Base-by-base conservation (phyloP, 1,140 invertebrate species). In the Meloidogyne chitwoodi region DNA sequence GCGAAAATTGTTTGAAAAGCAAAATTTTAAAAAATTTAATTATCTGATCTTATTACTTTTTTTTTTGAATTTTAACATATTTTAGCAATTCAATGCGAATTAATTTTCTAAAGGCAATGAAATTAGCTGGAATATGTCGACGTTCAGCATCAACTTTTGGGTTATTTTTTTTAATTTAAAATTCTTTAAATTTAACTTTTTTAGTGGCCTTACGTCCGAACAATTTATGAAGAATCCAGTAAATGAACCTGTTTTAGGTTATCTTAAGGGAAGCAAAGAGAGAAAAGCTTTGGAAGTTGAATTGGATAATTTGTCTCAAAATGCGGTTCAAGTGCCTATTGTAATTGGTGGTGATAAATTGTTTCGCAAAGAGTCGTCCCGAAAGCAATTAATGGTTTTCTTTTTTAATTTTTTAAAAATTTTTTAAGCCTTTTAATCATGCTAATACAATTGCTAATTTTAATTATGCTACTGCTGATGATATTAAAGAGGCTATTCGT, bases 251-350 rank as follows among this genome's bases (percentile, higher is more conserved):
- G 82, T 90, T 78, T 80, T 88, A 12, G 88, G 84, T 5, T 99
- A 97, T 88, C 89, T 92, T 64, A 92, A 92, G 77, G 93, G 93
- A 12, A 94, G 93, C 66, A 88, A 90, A 63, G 95, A 99, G 88
- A 91, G 94, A 66, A 88, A 89, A 70, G 91, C 92, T 70, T 87
- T 98, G 14, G 91, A 93, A 82, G 89, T 90, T 68, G 91, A 91
- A 64, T 87, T 99, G 4, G 89, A 92, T 77, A 88, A 91, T 24
- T 74, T 80, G 22, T 70, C 66, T 26, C 62, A 77, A 16, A 75
- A 77, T 16, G 22, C 34, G 22, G 66, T 75, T 29, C 66, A 87
- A 24, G 84, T 86, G 19, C 85, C 85, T 22, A 64, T 86, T 19
- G 34, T 77, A n/a, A 86, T 86, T 70, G 85, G 85, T 16, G 68